Base-by-base conservation (phyloP, 2,888 invertebrate species). In the Oasisia sp. region DNA sequence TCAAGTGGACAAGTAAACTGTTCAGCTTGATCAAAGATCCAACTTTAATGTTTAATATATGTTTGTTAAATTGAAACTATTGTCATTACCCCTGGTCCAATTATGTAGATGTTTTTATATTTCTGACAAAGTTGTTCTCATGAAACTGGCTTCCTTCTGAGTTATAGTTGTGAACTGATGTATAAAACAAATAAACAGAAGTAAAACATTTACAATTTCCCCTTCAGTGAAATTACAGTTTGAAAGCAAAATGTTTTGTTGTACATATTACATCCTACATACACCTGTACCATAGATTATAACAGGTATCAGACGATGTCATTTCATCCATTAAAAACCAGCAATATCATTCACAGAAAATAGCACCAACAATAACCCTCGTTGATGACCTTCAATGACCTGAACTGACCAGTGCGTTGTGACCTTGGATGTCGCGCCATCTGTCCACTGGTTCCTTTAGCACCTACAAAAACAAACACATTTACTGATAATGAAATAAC, bases 341-440 rank as follows among this genome's bases (percentile, higher is more conserved):
- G 19, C 2, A n/a, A 44, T 90, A 32, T 91, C 32, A 38, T 38
- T 38, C 38, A 92, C 32, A 38, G 91, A 74, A 91, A n/a, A 2
- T 3, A 32, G 12, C 12, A 19, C 74, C 9, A 32, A 90, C 38
- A 92, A 74, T 74, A 74, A 74, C 14, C 74, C 19, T 27, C 7
- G 27, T 27, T 74, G 27, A 74, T 27, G 19, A n/a, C 27, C 27
- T 74, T 74, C 2, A 90, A 90, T 12, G 27, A 93, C 93, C 74
- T 27, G 74, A 74, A 74, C 91, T 92, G 58, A 94, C 94, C 90
- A 94, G 92, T 8, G 93, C 92, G 92, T 94, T 94, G 38, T 93
- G 56, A 2, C 94, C 94, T 0, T 93, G 91, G 1, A 94, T 44
- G 92, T 94, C 92, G 56, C 93, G 91, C 94, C 94, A 94, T 90